Conservation (phyloP, 2,888 invertebrate species). For the Lordiphosa andalusiaca region DNA sequence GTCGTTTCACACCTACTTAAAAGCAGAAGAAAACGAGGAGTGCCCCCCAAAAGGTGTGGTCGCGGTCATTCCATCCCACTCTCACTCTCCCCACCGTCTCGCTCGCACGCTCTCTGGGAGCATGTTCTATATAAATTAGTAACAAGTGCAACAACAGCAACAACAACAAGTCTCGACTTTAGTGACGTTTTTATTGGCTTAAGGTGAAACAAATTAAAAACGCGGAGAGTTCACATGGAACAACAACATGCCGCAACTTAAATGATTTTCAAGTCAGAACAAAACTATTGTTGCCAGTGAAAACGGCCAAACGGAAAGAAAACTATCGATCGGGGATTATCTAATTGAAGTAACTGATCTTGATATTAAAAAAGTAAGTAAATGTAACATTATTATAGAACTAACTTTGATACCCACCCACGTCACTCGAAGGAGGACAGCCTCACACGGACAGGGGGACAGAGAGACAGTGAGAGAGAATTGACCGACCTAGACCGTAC, state of each 20-base stretch:
- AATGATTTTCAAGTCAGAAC: slow-evolving; percentile 43
- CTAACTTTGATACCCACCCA: slow-evolving; percentile 20
- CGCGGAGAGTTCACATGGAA: slow-evolving; percentile 47
- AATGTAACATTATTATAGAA: background rate
- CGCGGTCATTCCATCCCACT: too few species aligned
- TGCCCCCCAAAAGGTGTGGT: slow-evolving; percentile 21
- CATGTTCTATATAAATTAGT: slow-evolving; percentile 64
- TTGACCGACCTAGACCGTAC: slow-evolving; percentile 8
- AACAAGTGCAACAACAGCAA: slow-evolving; percentile 60
- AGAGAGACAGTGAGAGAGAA: slow-evolving; percentile 22
- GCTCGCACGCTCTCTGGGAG: background rate
- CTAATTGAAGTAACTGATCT: too few species aligned
- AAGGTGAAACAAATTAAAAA: slow-evolving; percentile 40
- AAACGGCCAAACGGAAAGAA: slow-evolving; percentile 19
- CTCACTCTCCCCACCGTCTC: too few species aligned
- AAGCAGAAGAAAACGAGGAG: slow-evolving; percentile 15
- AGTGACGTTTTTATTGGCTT: slow-evolving; percentile 71
- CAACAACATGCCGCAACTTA: slow-evolving; percentile 33
- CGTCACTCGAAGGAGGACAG: too few species aligned
- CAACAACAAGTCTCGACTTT: slow-evolving; percentile 39
- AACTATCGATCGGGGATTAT: background rate
- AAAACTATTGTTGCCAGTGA: background rate
- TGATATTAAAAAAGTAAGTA: too few species aligned
- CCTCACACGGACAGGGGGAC: too few species aligned
- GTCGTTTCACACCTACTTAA: background rate